Base-by-base conservation (phyloP, 2,888 invertebrate species). In the Amphipyra tragopoginis region DNA sequence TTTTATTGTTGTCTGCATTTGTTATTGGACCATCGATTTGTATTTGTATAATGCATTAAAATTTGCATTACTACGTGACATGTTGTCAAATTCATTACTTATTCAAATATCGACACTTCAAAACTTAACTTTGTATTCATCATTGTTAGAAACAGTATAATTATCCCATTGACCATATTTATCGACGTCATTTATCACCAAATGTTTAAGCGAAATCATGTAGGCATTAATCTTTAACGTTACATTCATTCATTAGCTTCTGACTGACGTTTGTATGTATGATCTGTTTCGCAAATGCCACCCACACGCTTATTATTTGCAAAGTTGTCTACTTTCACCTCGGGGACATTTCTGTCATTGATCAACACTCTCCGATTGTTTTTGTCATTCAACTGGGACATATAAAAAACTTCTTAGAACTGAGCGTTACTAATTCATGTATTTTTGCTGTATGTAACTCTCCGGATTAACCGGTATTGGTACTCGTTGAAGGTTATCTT, bases 271-370 rank as follows among this genome's bases (percentile, higher is more conserved):
- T 74, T 82, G 82, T 81, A 84, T 86, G 84, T 83, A 81, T 85
- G 83, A 85, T 87, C 78, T 66, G 77, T 83, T 87, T 89, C 79
- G 86, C 84, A 84, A 86, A 82, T 83, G 73, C 80, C 84, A 82
- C 88, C 88, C 77, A 89, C 87, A 68, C 66, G 76, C 67, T 80
- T 76, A 85, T 88, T 90, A 89, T 87, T 88, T 84, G 86, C 85
- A 82, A 85, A 83, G 77, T 79, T 64, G 62, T 57, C 67, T 74
- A 86, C 89, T 91, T 90, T 91, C 90, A 86, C 89, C 59, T 73
- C 69, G 72, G 65, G 70, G 77, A 77, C 67, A 72, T 72, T 68
- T 53, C 67, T 81, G 71, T 76, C 79, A 81, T 72, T 85, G 81
- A 83, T 82, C 79, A 83, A 62, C 56, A 66, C 40, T 58, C 54